Evolutionary conservation across 2,113 vertebrate species (phyloP), one percentile per base, ranked within the genome.

Genomic region (Dasyprocta punctata): DNA sequence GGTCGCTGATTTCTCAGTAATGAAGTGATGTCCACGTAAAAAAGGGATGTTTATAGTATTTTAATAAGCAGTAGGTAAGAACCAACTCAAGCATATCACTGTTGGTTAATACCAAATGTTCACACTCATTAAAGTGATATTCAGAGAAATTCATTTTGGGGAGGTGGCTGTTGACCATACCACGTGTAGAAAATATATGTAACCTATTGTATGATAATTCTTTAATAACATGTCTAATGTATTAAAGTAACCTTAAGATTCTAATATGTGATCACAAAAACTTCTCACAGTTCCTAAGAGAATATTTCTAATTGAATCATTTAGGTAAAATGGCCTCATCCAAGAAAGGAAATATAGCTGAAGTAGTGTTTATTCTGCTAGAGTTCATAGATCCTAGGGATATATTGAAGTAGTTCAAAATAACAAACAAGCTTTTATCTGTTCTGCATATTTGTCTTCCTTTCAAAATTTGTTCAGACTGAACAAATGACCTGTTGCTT

Each of bases 31-130:
- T 7, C 24, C 5, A 49, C 5, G 22, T 58, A 5, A 14, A 93
- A 36, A 3, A 65, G 14, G 56, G 44, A 58, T 12, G 2, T 2
- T 10, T 6, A 1, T 1, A 22, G 2, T 4, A 14, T 12, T 20
- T 2, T 41, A 52, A 33, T 54, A 54, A 33, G 4, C 11, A 41
- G 44, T 7, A 33, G 26, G 16, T 4, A 73, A 36, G 12, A 47
- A 3, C 4, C 49, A 44, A 56, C 28, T 85, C 38, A 52, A 20
- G 47, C 16, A 3, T 20, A 44, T 6, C 26, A 3, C 26, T 47
- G 33, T 19, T n/a, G 1, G 17, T 7, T 10, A 30, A 33, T 10
- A 33, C 1, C 14, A 9, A 63, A 4, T 8, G 3, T 3, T 56
- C 13, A 52, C 4, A 63, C 14, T 36, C 38, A 7, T 44, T 28